Evolutionary conservation across 2,888 invertebrate species (phyloP).

Genomic region (Brachyptera risi): DNA sequence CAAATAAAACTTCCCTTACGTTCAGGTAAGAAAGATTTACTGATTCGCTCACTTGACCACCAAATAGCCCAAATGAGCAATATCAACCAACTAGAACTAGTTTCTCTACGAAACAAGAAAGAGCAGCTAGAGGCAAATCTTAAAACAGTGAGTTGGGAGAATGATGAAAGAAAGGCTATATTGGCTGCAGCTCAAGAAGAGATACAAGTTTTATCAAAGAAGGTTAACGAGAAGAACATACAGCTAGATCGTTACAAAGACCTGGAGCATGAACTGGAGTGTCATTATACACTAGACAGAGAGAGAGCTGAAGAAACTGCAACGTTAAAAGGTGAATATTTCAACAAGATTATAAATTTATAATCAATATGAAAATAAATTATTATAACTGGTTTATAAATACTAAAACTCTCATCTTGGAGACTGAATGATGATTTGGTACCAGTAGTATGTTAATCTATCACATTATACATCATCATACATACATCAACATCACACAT

Average conservation of each 20-base stretch:
- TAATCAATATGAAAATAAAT: too few species aligned
- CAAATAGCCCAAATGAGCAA: neutral
- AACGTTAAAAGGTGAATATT: too few species aligned
- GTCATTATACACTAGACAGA: neutral
- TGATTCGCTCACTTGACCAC: neutral
- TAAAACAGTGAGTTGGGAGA: neutral
- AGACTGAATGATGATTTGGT: neutral
- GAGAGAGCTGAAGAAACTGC: neutral
- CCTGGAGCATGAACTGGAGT: constrained; percentile 9
- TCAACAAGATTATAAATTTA: too few species aligned
- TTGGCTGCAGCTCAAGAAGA: neutral
- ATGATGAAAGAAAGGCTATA: neutral
- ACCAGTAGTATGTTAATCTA: too few species aligned
- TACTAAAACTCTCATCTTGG: neutral
- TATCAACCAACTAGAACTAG: neutral
- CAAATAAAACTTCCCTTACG: neutral
- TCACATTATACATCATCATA: too few species aligned
- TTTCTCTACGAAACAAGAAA: neutral
- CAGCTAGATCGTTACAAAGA: constrained; percentile 1
- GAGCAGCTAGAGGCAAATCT: constrained; percentile 1
- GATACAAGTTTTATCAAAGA: too few species aligned
- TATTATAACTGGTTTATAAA: too few species aligned
- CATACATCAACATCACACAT: neutral
- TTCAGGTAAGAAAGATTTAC: constrained; percentile 1
- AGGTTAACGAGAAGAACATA: neutral